A percentile compares a stretch with the other conserved stretches of the same genome.
Evolutionary conservation across 1,140 invertebrate species (phyloP).

Genomic region (Amyelois transitella): DNA sequence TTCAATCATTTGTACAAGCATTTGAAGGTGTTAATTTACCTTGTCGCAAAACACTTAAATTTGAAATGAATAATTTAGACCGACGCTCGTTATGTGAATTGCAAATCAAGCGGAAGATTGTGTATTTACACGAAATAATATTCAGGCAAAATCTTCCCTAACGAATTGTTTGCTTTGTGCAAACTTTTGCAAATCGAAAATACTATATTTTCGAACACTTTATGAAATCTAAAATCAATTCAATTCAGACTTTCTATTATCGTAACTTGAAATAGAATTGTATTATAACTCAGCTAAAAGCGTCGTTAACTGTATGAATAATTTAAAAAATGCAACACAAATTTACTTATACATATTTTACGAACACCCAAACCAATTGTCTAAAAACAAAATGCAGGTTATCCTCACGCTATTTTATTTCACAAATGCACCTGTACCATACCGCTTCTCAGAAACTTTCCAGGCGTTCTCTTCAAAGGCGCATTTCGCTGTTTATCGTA

Average conservation of each 20-base stretch:
- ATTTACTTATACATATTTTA: too few relatives aligned
- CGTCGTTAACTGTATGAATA: too few relatives aligned
- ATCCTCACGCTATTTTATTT: neutral
- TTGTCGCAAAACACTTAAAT: too few relatives aligned
- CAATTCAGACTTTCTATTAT: slow-evolving; percentile 5
- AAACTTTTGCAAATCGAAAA: slow-evolving; percentile 47
- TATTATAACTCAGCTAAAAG: too few relatives aligned
- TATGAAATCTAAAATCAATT: slow-evolving; percentile 20
- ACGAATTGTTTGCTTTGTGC: slow-evolving; percentile 60
- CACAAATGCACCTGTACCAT: neutral
- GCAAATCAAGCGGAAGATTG: slow-evolving; percentile 59
- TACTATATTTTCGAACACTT: slow-evolving; percentile 24
- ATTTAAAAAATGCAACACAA: too few relatives aligned
- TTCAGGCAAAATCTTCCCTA: slow-evolving; percentile 53
- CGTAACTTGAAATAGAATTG: neutral
- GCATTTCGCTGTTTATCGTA: slow-evolving; percentile 13
- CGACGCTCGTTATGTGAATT: slow-evolving; percentile 52
- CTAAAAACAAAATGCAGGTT: neutral
- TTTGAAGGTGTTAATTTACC: too few relatives aligned
- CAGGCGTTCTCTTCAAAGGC: neutral
- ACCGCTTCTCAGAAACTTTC: neutral
- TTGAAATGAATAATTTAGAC: slow-evolving; percentile 45
- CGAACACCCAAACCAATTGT: too few relatives aligned
- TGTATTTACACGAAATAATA: slow-evolving; percentile 62
- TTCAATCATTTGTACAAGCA: too few relatives aligned